These are phyloP conservation scores for Hyla sarda DNA, from an alignment of 2,113 vertebrate species.

Conservation along the genomic window DNA sequence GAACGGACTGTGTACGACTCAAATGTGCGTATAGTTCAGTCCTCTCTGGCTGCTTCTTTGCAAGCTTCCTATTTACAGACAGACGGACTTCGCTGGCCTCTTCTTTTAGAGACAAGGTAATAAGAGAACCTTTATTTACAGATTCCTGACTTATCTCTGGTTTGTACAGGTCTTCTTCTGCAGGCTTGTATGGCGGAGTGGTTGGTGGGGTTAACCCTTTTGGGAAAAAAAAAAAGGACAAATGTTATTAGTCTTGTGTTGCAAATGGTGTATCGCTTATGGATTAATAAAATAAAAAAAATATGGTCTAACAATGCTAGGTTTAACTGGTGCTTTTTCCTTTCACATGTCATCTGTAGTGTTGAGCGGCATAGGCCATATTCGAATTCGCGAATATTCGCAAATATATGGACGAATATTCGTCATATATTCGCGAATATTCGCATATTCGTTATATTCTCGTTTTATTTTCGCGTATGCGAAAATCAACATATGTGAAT, in stretches of 20 bases:
- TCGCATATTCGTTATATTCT: too few species aligned
- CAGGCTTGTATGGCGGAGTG: slow-evolving; percentile 92
- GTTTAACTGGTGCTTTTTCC: too few species aligned
- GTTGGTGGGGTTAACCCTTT: slow-evolving; percentile 95
- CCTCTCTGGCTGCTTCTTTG: slow-evolving; percentile 87
- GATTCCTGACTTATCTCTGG: slow-evolving; percentile 79
- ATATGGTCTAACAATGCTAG: background rate
- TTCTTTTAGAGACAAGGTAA: slow-evolving; percentile 42
- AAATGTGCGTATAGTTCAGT: slow-evolving; percentile 93
- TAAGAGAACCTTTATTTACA: slow-evolving; percentile 61
- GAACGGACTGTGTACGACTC: slow-evolving; percentile 72
- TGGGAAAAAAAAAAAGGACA: slow-evolving; percentile 9
- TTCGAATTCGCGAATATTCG: too few species aligned
- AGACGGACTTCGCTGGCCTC: slow-evolving; percentile 55
- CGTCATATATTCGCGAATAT: too few species aligned
- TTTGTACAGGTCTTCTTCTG: slow-evolving; percentile 95
- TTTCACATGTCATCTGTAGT: too few species aligned
- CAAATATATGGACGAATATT: too few species aligned
- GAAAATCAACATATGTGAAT: too few species aligned
- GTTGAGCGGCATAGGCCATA: too few species aligned
- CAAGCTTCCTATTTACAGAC: slow-evolving; percentile 67
- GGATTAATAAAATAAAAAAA: too few species aligned
- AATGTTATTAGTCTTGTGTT: background rate
- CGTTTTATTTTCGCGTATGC: too few species aligned
- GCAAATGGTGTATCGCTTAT: too few species aligned